Evolutionary conservation across 1,140 invertebrate species (phyloP), one percentile per base, ranked within the genome.

Genomic region (Reticulitermes speratus): DNA sequence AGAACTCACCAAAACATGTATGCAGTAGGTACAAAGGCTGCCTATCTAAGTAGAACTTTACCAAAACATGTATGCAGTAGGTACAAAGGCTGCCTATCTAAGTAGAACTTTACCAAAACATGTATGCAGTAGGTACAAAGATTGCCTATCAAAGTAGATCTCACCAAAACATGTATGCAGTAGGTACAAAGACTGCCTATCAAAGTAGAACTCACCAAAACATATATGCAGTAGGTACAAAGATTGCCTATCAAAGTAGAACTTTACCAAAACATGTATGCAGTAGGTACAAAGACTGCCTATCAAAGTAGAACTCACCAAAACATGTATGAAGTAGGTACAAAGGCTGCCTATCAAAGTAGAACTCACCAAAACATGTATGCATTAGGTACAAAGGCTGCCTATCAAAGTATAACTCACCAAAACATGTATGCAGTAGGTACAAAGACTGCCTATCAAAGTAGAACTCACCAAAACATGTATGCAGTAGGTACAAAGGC

Each of bases 91-190:
- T 87, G 0, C 94, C 94, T 21, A 95, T 93, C 5, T n/a, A n/a
- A n/a, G n/a, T n/a, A n/a, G n/a, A n/a, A n/a, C n/a, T 91, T 92
- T 88, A 96, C 93, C 88, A 96, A 89, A 85, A 96, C 91, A 88
- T 95, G 94, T 65, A 96, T 91, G 87, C 95, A 95, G 88, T 95
- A 95, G 0, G 95, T 93, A 84, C 94, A 93, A 5, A 95, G 88
- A 0, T 92, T 87, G 0, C 94, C 94, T 21, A 95, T 93, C 5
- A 95, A 87, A n/a, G n/a, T n/a, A n/a, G n/a, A n/a, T n/a, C 91
- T 92, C 88, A 96, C 93, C 88, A 96, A 89, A 85, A 96, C 91
- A 88, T 95, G 94, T 65, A 96, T 91, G 87, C 95, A 95, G 88
- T 95, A 95, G 0, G 95, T 93, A 84, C 94, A 93, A 5, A 95